Percentiles rank a stretch among this genome's conserved stretches.
phyloP scores from a whole-genome alignment of 2,888 invertebrate genomes.

The Nemoura dubitans region DNA sequence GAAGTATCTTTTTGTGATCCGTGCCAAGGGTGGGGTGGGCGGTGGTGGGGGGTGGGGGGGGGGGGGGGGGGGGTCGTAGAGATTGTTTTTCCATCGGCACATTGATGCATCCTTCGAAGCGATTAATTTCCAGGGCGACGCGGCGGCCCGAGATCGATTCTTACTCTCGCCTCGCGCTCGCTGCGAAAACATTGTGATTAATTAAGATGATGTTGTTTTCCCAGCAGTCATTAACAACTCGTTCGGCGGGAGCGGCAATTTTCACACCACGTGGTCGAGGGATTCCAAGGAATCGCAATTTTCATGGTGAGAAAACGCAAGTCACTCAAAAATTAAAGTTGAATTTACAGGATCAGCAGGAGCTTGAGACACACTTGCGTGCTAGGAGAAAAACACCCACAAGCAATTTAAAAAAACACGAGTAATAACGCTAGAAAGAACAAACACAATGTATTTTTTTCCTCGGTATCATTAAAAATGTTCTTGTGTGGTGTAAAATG shows the following conservation, averaged over 20 bases:
- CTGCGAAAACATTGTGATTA: conserved; percentile 38
- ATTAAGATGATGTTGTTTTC: conserved; percentile 38
- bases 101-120: neutral
- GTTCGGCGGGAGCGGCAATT: neutral
- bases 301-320: neutral
- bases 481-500: no score
- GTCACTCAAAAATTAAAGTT: neutral
- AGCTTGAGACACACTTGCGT: no score
- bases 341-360: neutral
- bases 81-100: neutral
- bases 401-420: no score
- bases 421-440: no score
- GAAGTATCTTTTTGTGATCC: neutral
- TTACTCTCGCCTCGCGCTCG: neutral
- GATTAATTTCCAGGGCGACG: conserved; percentile 2
- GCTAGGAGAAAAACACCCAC: no score
- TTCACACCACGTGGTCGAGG: neutral
- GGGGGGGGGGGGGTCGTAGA: neutral
- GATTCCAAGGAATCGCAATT: neutral
- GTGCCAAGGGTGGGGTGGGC: neutral
- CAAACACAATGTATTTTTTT: no score
- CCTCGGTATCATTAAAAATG: no score
- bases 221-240: conserved; percentile 13
- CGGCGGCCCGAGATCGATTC: conserved; percentile 28
- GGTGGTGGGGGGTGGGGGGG: neutral